Conservation (phyloP, 2,888 invertebrate species). For the Agonopterix alstromeriana region DNA sequence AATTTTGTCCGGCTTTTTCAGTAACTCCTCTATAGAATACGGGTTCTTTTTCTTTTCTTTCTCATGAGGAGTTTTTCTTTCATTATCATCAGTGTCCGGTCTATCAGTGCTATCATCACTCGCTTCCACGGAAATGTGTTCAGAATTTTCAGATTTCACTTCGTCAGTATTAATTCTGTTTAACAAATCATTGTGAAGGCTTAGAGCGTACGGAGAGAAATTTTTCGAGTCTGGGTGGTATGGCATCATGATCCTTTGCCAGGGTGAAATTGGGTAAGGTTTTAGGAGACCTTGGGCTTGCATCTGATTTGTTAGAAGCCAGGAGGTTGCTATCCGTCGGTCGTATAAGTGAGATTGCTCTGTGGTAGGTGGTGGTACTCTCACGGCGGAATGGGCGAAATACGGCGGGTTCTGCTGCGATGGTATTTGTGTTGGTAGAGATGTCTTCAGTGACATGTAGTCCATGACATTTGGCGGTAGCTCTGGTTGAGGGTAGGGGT, state of each 20-base stretch:
- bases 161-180: constrained; percentile 58
- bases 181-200: constrained; percentile 50
- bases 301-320: constrained; percentile 73
- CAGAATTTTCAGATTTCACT: constrained; percentile 55
- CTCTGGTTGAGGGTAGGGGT: constrained; percentile 53
- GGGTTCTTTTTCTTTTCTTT: constrained; percentile 84
- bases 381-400: constrained; percentile 58
- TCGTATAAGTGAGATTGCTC: constrained; percentile 57
- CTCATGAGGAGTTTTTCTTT: constrained; percentile 48
- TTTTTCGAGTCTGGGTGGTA: constrained; percentile 60
- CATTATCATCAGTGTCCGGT: constrained; percentile 58
- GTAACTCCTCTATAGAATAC: constrained; percentile 90
- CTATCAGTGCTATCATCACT: constrained; percentile 79
- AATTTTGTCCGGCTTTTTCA: constrained; percentile 87
- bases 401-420: constrained; percentile 50
- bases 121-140: constrained; percentile 73
- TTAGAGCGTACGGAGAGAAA: constrained; percentile 57
- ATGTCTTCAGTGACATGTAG: constrained; percentile 61
- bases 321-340: constrained; percentile 70
- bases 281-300: constrained; percentile 66
- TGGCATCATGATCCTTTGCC: constrained; percentile 78
- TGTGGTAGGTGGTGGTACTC: constrained; percentile 49
- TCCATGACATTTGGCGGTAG: constrained; percentile 59
- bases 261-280: constrained; percentile 71
- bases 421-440: constrained; percentile 39